A percentile compares a stretch with the other conserved stretches of the same genome.
phyloP scores from a whole-genome alignment of 37 sponge, comb jelly and placozoan genomes.

The Axinella damicornis region DNA sequence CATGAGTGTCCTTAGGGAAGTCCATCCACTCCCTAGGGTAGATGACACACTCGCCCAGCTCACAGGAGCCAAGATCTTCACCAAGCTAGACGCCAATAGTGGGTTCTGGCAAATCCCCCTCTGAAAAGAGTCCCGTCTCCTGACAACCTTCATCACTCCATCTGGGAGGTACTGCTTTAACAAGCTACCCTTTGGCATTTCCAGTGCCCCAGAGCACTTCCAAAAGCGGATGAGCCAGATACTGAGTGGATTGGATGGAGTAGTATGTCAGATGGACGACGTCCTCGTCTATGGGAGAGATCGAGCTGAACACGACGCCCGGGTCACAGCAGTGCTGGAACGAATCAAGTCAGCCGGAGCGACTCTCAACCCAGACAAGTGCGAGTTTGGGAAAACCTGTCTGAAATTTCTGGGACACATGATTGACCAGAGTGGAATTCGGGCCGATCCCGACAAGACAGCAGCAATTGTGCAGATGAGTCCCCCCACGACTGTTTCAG shows the following conservation, averaged over 20 bases:
- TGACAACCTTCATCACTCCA: constrained; percentile 28
- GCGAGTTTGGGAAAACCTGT: constrained; percentile 8
- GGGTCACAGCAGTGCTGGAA: neutral
- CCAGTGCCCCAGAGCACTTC: constrained; percentile 8
- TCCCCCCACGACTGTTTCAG: neutral
- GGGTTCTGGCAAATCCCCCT: constrained; percentile 31
- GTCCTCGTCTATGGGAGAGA: constrained; percentile 15
- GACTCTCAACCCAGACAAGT: constrained; percentile 37
- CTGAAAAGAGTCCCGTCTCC: neutral
- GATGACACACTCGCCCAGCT: constrained; percentile 33
- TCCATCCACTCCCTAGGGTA: constrained; percentile 11
- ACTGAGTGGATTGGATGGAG: constrained; percentile 28
- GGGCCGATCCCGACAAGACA: constrained; percentile 24
- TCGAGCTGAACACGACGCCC: constrained; percentile 19
- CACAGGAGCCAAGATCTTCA: constrained; percentile 17
- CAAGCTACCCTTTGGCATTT: constrained; percentile 12
- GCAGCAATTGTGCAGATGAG: neutral
- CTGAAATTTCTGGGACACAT: constrained; percentile 43
- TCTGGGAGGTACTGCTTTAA: constrained; percentile 19
- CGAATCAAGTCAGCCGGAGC: constrained; percentile 1
- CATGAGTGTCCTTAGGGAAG: neutral
- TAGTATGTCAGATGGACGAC: constrained; percentile 32
- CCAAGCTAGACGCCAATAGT: constrained; percentile 26
- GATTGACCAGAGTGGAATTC: constrained; percentile 28
- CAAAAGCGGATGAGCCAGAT: constrained; percentile 13